Conservation (phyloP, 2,888 invertebrate genomes). For the Lasius platythorax region DNA sequence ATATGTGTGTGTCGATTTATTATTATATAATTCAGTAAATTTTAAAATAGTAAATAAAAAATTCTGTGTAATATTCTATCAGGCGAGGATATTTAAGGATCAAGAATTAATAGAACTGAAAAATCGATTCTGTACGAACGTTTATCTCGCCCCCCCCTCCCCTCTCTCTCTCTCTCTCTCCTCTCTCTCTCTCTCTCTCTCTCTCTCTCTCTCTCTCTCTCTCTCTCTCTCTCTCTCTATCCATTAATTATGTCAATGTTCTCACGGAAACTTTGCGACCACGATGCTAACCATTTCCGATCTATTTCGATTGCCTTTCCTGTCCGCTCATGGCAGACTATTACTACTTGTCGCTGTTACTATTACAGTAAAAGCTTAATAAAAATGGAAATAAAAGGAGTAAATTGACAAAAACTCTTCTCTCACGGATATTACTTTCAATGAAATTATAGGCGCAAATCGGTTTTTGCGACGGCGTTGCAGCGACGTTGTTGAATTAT, state of each 20-base stretch:
- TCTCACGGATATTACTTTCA: not conserved
- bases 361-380: not conserved
- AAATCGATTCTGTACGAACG: constrained; percentile 11
- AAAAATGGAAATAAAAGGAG: constrained; percentile 5
- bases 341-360: not conserved
- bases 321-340: not conserved
- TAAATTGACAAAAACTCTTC: not conserved
- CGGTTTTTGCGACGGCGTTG: not conserved
- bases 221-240: not conserved
- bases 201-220: too few species aligned
- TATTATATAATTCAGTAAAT: too few species aligned
- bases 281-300: constrained; percentile 13
- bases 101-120: constrained; percentile 17
- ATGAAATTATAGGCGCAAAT: not conserved
- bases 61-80: not conserved
- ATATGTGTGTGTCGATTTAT: too few species aligned
- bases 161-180: too few species aligned
- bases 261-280: not conserved
- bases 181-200: too few species aligned
- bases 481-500: not conserved
- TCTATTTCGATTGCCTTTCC: constrained; percentile 23
- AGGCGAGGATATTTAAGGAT: not conserved
- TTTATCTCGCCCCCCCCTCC: not conserved
- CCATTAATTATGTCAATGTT: not conserved
- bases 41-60: too few species aligned